Conservation (phyloP, 2,797 vertebrate genomes). For the Chaetophractus vellerosus region DNA sequence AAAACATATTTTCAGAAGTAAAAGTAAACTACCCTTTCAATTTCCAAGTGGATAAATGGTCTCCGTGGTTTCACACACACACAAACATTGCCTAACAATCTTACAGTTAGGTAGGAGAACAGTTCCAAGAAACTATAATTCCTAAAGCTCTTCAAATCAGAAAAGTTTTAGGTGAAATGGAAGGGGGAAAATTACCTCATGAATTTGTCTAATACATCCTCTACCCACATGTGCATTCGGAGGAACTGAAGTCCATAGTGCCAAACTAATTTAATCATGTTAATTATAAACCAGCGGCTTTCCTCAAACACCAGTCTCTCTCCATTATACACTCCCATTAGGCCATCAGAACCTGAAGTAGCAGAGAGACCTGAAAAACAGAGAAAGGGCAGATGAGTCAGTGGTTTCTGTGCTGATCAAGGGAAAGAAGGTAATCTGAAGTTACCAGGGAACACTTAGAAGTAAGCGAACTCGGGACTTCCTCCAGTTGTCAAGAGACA, state of each 20-base stretch:
- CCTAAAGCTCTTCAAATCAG: background rate
- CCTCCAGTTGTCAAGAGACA: constrained; percentile 8
- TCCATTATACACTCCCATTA: constrained; percentile 94
- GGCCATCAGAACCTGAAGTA: constrained; percentile 79
- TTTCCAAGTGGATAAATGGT: background rate
- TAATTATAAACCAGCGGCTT: constrained; percentile 96
- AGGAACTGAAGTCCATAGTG: constrained; percentile 94
- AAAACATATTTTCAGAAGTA: constrained; percentile 35
- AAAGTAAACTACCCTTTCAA: constrained; percentile 37
- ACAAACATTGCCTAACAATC: constrained; percentile 17
- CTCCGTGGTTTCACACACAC: background rate
- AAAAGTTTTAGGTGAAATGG: constrained; percentile 54
- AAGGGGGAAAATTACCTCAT: constrained; percentile 93
- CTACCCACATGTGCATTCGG: constrained; percentile 97
- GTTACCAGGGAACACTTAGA: background rate
- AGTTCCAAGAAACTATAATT: constrained; percentile 26
- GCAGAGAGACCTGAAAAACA: constrained; percentile 88
- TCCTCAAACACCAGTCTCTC: constrained; percentile 95
- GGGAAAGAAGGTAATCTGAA: constrained; percentile 41
- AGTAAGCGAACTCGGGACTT: background rate
- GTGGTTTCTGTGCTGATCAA: constrained; percentile 9
- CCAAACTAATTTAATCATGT: constrained; percentile 95
- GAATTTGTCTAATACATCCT: constrained; percentile 95
- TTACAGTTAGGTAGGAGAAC: background rate
- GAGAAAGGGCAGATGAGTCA: constrained; percentile 20